Base-by-base conservation (phyloP, 1,140 invertebrate genomes). In the Drosophila pseudoobscura region DNA sequence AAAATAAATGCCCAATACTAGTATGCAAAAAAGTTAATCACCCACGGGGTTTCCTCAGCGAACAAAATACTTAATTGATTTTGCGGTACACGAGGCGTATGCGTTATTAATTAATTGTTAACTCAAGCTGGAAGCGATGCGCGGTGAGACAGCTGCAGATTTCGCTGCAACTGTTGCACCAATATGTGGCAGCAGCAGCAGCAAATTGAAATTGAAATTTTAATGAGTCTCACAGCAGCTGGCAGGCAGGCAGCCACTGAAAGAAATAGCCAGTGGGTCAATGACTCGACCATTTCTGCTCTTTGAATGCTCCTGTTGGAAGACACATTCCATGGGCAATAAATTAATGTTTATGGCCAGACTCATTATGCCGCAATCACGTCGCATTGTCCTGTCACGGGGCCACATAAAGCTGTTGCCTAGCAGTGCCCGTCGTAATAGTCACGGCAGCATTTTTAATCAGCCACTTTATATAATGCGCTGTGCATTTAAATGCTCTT, bases 401-500 rank as follows among this genome's bases (percentile, higher is more conserved):
- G 20, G 31, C 41, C 13, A n/a, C 62, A 68, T 57, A 47, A 44
- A 64, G 35, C 61, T 47, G 22, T 24, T 56, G 66, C 49, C 65
- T 52, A 49, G 5, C 55, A 50, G 45, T 47, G 55, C 26, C 53
- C 57, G 53, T 77, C 68, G 73, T 77, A 59, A 82, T 82, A 82
- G 69, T 43, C 22, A 60, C 61, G 50, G 15, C 31, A 41, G 61
- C 65, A 75, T 63, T 73, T 76, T 80, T 72, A 80, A 66, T 43
- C 72, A 49, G 43, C 52, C 76, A 54, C 56, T 76, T 79, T 75
- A 61, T 61, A 75, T 73, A 84, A 79, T 84, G 59, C 51, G 31
- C 51, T 45, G 62, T 51, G 80, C 80, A 73, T 76, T 84, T 84
- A 80, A 84, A 84, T 73, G 58, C 72, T 69, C 66, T 84, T 84